Percentiles rank a stretch among this genome's conserved stretches.
Evolutionary conservation across 2,888 invertebrate species (phyloP).

Genomic region (Antitype chi): DNA sequence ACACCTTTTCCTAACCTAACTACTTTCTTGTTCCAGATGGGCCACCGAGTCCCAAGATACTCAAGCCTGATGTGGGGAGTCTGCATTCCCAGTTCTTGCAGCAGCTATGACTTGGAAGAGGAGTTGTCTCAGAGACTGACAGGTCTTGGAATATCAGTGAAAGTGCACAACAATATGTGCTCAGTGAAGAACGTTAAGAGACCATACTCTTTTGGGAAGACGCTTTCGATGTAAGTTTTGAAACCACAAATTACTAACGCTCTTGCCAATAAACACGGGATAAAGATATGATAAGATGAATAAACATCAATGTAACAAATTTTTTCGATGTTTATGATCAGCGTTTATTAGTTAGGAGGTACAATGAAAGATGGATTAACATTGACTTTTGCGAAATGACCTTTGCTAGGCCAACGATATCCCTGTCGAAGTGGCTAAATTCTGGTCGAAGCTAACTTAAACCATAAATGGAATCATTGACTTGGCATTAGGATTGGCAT

Average conservation of each 20-base stretch:
- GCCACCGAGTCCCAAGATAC: constrained; percentile 91
- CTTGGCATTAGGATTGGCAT: no score
- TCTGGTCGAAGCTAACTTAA: no score
- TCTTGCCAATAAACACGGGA: not conserved
- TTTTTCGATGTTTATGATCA: not conserved
- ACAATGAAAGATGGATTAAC: no score
- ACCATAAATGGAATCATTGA: no score
- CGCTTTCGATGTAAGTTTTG: constrained; percentile 86
- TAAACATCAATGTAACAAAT: no score
- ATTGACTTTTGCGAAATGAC: no score
- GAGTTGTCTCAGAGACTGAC: constrained; percentile 81
- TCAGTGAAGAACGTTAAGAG: constrained; percentile 81
- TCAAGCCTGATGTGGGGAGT: constrained; percentile 91
- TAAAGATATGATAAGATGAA: no score
- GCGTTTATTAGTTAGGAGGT: not conserved
- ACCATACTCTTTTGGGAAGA: constrained; percentile 85
- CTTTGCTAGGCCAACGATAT: no score
- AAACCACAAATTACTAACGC: not conserved
- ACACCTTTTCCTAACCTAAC: not conserved
- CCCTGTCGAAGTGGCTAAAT: no score
- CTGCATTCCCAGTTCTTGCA: constrained; percentile 90
- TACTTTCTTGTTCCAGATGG: constrained; percentile 84
- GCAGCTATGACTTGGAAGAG: constrained; percentile 88
- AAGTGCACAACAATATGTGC: constrained; percentile 87
- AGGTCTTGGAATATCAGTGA: constrained; percentile 79